Evolutionary conservation across 2,888 invertebrate species (phyloP).

Genomic region (Lobophora halterata): DNA sequence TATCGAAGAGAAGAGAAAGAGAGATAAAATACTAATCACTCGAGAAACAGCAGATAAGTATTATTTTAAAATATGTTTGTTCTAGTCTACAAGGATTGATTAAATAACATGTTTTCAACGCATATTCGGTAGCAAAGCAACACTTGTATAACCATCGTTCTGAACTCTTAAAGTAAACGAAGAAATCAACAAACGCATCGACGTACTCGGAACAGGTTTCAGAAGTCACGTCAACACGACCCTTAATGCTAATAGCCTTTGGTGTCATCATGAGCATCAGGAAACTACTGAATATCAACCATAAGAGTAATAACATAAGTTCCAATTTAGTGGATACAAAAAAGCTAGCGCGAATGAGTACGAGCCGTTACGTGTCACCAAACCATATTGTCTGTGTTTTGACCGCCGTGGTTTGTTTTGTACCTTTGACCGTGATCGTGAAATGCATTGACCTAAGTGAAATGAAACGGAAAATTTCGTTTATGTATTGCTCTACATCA

Average conservation of each 20-base stretch:
- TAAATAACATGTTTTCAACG: too few relatives aligned
- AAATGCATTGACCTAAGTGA: too few relatives aligned
- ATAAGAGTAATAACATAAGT: constrained; percentile 30
- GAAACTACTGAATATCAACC: constrained; percentile 36
- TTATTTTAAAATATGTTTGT: too few relatives aligned
- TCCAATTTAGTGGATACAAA: constrained; percentile 29
- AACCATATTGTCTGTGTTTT: constrained; percentile 56
- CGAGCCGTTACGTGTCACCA: constrained; percentile 72
- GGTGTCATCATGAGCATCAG: constrained; percentile 40
- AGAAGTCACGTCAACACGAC: constrained; percentile 66
- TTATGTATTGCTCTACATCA: too few relatives aligned
- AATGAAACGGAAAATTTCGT: too few relatives aligned
- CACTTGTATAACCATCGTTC: constrained; percentile 4
- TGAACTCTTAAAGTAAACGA: constrained; percentile 10
- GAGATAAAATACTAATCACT: too few relatives aligned
- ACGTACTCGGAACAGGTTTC: constrained; percentile 47
- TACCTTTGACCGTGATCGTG: constrained; percentile 42
- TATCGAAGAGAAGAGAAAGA: too few relatives aligned
- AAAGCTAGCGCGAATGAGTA: constrained; percentile 54
- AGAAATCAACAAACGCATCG: constrained; percentile 16
- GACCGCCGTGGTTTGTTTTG: constrained; percentile 36
- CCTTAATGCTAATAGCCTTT: constrained; percentile 50
- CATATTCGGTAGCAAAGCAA: too few relatives aligned
- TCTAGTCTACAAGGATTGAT: constrained; percentile 1
- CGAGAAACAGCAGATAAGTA: too few relatives aligned